Percentiles rank a stretch among this genome's conserved stretches.
Evolutionary conservation across 2,113 vertebrate species (phyloP).

Genomic region (Triplophysa dalaica): DNA sequence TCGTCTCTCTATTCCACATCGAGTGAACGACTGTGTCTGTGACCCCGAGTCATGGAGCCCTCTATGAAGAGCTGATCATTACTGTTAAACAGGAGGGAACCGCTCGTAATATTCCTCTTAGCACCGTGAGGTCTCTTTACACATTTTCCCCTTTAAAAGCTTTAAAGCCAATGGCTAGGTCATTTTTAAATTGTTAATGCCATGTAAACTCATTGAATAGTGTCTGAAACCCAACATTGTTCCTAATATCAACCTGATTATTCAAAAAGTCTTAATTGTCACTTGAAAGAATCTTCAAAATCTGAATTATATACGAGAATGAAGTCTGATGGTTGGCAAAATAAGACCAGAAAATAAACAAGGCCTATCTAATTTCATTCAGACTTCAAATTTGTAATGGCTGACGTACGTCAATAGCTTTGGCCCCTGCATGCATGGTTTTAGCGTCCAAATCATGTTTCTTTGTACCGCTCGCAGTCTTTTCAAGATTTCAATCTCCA

Average conservation of each 20-base stretch:
- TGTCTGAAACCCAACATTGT: no score
- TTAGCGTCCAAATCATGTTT: neutral
- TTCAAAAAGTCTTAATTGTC: no score
- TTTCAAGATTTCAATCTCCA: neutral
- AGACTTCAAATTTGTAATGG: no score
- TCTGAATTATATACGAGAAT: no score
- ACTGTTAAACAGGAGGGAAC: slow-evolving; percentile 23
- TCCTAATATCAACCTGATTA: no score
- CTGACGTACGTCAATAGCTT: no score
- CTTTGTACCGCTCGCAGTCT: neutral
- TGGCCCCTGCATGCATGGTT: no score
- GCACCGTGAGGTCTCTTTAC: neutral
- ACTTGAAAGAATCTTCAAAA: no score
- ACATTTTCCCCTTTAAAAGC: neutral
- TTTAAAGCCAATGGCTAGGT: neutral
- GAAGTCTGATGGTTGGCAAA: no score
- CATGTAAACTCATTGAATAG: no score
- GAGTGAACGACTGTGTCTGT: neutral
- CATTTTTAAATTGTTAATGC: neutral
- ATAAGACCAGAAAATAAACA: no score
- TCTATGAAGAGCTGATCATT: slow-evolving; percentile 36
- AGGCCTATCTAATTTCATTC: no score
- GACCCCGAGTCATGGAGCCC: slow-evolving; percentile 22
- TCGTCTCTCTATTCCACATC: neutral
- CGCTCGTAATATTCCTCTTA: neutral